Percentiles rank a stretch among this genome's conserved stretches.
These are phyloP conservation scores for Ectropis crepuscularia DNA, from an alignment of 2,888 invertebrate species.

Conservation along the genomic window DNA sequence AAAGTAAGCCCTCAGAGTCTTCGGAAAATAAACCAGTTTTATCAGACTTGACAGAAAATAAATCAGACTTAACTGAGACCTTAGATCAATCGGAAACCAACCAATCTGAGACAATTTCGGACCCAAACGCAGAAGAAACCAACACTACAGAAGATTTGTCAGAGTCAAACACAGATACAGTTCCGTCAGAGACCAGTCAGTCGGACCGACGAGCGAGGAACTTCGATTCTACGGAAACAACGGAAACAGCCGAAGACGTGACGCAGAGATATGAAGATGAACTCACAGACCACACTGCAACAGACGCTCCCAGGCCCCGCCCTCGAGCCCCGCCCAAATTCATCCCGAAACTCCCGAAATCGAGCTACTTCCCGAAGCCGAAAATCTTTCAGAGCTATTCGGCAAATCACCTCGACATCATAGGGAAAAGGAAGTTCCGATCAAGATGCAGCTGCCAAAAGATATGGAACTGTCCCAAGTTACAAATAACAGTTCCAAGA, in stretches of 20 bases:
- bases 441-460: slow-evolving; percentile 77
- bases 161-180: slow-evolving; percentile 33
- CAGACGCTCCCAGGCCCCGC: slow-evolving; percentile 47
- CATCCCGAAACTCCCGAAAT: slow-evolving; percentile 65
- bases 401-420: slow-evolving; percentile 61
- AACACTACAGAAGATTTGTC: slow-evolving; percentile 14
- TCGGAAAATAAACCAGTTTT: slow-evolving; percentile 15
- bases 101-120: slow-evolving; percentile 14
- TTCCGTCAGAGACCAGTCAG: slow-evolving; percentile 32
- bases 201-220: slow-evolving; percentile 36
- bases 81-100: slow-evolving; percentile 14
- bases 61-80: slow-evolving; percentile 21
- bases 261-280: slow-evolving; percentile 50
- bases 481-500: slow-evolving; percentile 76
- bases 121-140: slow-evolving; percentile 8
- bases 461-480: slow-evolving; percentile 78
- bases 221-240: slow-evolving; percentile 45
- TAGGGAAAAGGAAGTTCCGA: slow-evolving; percentile 61
- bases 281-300: slow-evolving; percentile 40
- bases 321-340: slow-evolving; percentile 41
- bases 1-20: slow-evolving; percentile 4
- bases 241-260: slow-evolving; percentile 41
- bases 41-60: slow-evolving; percentile 19
- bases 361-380: slow-evolving; percentile 60
- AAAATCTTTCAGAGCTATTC: slow-evolving; percentile 49